Evolutionary conservation across 2,113 vertebrate species (phyloP), one percentile per base, ranked within the genome.

Genomic region (Anthoscopus minutus): DNA sequence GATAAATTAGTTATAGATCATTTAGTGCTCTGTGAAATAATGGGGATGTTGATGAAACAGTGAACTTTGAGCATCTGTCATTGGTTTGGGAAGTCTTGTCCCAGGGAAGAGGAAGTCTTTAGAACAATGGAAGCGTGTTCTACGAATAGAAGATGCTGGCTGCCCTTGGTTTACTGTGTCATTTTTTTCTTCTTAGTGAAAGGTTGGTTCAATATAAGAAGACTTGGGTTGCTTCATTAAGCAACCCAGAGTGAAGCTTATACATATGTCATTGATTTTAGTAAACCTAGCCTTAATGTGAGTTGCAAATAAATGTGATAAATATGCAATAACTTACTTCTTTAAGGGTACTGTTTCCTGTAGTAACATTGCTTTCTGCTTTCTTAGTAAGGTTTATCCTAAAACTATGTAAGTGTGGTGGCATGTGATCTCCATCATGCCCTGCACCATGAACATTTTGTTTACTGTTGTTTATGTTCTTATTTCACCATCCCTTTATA

Each of bases 291-390:
- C 95, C 93, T 97, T 96, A 96, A 96, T 93, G 93, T 95, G 90
- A 92, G 81, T 95, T 92, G 92, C 94, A 96, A 97, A 94, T 90
- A 95, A 96, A 94, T 95, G 81, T 96, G 84, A 94, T 95, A 94
- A 96, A 96, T 97, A 97, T 96, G 97, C 96, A 98, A 96, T 97
- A 97, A 97, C 89, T 93, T 86, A 56, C 94, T 97, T 94, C 47
- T 96, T 79, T 92, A 92, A 93, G 81, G 94, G 94, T 97, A 97
- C 95, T 58, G 30, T 94, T 95, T 88, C 71, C 89, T 90, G 81
- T 86, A 71, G 92, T 92, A 84, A 57, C 64, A 88, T 96, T 69
- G 67, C 92, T 96, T 91, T 86, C 33, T 88, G 92, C 81, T 97
- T 97, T 81, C 64, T 81, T 35, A 88, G 57, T 91, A 76, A 95